phyloP scores from a whole-genome alignment of 1,140 invertebrate species.

The Octopus bimaculoides region DNA sequence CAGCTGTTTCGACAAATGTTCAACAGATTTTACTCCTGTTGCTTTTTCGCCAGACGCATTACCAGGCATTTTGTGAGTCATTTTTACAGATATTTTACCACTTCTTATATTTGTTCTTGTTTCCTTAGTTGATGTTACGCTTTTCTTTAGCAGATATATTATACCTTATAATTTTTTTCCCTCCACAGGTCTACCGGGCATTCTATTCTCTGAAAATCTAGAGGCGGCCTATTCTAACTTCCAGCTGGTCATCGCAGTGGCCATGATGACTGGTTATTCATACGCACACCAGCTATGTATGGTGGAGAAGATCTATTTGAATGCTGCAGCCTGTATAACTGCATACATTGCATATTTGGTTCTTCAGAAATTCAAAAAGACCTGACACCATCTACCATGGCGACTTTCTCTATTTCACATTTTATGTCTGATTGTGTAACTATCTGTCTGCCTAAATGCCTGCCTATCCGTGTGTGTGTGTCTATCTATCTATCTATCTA shows the following conservation, averaged over 20 bases:
- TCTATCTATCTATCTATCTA: neutral
- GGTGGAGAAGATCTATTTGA: conserved; percentile 1
- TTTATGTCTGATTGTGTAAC: neutral
- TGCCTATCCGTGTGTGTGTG: neutral
- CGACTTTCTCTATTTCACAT: neutral
- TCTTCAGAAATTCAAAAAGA: neutral
- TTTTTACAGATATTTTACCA: too few species aligned
- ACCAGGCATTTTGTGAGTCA: too few species aligned
- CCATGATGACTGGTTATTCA: conserved; percentile 5
- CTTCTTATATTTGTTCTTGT: too few species aligned
- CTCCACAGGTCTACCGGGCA: neutral
- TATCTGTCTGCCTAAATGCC: neutral
- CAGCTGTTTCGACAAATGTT: too few species aligned
- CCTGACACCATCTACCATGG: neutral
- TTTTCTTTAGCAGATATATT: too few species aligned
- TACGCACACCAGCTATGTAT: conserved; percentile 8
- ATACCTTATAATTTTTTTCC: neutral
- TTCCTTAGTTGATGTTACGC: too few species aligned
- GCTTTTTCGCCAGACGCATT: too few species aligned
- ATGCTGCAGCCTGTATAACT: neutral
- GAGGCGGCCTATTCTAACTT: neutral
- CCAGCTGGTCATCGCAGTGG: neutral
- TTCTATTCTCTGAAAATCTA: neutral
- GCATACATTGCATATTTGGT: neutral
- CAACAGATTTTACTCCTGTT: too few species aligned